Percentiles rank a stretch among this genome's conserved stretches.
phyloP scores from a whole-genome alignment of 2,113 vertebrate species.

The Gavialis gangeticus region DNA sequence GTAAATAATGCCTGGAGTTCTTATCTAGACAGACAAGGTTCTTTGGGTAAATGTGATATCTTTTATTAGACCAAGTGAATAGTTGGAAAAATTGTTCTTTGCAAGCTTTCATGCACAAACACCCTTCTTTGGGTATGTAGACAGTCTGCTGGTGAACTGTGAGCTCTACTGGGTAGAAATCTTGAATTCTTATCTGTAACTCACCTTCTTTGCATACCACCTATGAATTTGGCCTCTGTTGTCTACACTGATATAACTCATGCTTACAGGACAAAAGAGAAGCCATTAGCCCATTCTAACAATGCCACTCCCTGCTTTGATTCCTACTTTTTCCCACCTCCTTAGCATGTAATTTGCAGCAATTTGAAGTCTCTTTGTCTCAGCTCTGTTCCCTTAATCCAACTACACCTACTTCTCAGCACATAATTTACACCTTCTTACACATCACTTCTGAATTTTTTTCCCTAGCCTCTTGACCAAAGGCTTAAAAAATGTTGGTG shows the following conservation, averaged over 20 bases:
- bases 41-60: too few relatives aligned
- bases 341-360: rapidly evolving
- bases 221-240: neutral
- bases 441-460: neutral
- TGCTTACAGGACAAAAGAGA: neutral
- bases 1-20: rapidly evolving
- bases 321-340: too few relatives aligned
- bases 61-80: too few relatives aligned
- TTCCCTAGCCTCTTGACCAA: neutral
- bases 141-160: too few relatives aligned
- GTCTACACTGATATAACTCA: neutral
- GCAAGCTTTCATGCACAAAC: too few relatives aligned
- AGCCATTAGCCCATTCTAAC: rapidly evolving
- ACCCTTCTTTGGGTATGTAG: too few relatives aligned
- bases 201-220: too few relatives aligned
- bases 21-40: too few relatives aligned
- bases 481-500: neutral
- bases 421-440: rapidly evolving
- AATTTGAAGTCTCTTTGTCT: neutral
- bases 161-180: too few relatives aligned
- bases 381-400: neutral
- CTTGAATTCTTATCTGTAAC: too few relatives aligned
- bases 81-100: too few relatives aligned
- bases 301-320: neutral
- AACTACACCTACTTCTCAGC: rapidly evolving